These are phyloP conservation scores for Heliconius melpomene DNA, from an alignment of 1,140 invertebrate genomes.

Conservation along the genomic window DNA sequence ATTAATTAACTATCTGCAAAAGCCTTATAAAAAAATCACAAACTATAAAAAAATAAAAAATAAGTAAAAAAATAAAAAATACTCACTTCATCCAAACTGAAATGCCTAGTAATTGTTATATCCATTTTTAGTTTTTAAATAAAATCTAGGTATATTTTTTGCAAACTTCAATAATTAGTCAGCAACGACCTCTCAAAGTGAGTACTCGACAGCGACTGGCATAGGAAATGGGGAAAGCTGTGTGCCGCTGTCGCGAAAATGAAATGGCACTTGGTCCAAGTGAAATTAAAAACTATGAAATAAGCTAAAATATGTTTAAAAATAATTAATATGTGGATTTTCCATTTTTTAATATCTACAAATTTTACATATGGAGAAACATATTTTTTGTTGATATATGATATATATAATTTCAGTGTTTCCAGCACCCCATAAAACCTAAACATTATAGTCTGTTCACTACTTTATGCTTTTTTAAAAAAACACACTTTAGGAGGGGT, in stretches of 20 bases:
- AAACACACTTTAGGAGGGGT: too few relatives aligned
- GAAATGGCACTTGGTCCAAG: conserved; percentile 46
- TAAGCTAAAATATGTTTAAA: neutral
- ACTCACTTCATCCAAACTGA: conserved; percentile 77
- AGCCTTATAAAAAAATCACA: neutral
- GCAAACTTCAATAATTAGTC: conserved; percentile 12
- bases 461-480: too few relatives aligned
- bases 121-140: conserved; percentile 57
- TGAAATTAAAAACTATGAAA: conserved; percentile 4
- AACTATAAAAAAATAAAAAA: neutral
- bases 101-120: conserved; percentile 76
- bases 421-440: too few relatives aligned
- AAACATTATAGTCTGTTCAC: too few relatives aligned
- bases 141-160: neutral
- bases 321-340: neutral
- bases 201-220: conserved; percentile 52
- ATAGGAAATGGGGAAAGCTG: conserved; percentile 54
- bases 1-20: too few relatives aligned
- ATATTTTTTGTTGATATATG: too few relatives aligned
- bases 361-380: neutral
- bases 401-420: too few relatives aligned
- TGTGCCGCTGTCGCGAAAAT: conserved; percentile 43
- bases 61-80: neutral
- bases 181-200: conserved; percentile 46
- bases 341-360: neutral